A percentile compares a stretch with the other conserved stretches of the same genome.
These are phyloP conservation scores for Furcifer pardalis DNA, from an alignment of 2,797 vertebrate genomes.

Conservation along the genomic window DNA sequence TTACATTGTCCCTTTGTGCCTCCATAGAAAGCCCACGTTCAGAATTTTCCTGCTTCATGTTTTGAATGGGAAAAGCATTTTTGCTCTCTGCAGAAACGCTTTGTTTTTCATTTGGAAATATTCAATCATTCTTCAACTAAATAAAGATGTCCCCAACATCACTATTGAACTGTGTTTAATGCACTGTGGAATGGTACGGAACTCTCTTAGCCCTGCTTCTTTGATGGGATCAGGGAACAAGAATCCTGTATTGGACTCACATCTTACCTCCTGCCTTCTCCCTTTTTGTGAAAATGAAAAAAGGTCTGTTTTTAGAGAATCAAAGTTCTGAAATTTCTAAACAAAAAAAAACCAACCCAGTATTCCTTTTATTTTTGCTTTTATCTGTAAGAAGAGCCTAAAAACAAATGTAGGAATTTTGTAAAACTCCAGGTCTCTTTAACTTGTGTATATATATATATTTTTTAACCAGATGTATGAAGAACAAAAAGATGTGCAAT, in stretches of 20 bases:
- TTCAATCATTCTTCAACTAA: conserved; percentile 13
- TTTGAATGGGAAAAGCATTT: conserved; percentile 14
- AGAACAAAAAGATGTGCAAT: conserved; percentile 79
- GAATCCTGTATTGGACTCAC: conserved; percentile 22
- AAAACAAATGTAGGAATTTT: conserved; percentile 69
- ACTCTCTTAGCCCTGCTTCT: conserved; percentile 2
- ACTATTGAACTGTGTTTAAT: conserved; percentile 19
- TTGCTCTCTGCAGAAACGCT: conserved; percentile 1
- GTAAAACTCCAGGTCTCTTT: conserved; percentile 73
- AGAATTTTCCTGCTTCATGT: conserved; percentile 19
- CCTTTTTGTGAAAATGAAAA: conserved; percentile 37
- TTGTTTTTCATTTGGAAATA: conserved; percentile 12
- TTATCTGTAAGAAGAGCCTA: conserved; percentile 48
- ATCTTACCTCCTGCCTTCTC: conserved; percentile 53
- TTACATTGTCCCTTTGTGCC: conserved; percentile 26
- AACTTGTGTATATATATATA: conserved; percentile 72
- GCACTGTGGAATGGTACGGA: conserved; percentile 35
- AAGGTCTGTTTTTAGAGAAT: conserved; percentile 36
- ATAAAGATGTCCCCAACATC: conserved; percentile 1
- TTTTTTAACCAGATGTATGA: conserved; percentile 77
- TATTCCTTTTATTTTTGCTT: conserved; percentile 53
- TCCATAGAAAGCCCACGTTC: conserved; percentile 23
- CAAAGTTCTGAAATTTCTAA: conserved; percentile 58
- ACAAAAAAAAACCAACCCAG: conserved; percentile 27
- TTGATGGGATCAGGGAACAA: conserved; percentile 19